phyloP scores from a whole-genome alignment of 2,888 invertebrate species.

The Agrilus biguttatus region DNA sequence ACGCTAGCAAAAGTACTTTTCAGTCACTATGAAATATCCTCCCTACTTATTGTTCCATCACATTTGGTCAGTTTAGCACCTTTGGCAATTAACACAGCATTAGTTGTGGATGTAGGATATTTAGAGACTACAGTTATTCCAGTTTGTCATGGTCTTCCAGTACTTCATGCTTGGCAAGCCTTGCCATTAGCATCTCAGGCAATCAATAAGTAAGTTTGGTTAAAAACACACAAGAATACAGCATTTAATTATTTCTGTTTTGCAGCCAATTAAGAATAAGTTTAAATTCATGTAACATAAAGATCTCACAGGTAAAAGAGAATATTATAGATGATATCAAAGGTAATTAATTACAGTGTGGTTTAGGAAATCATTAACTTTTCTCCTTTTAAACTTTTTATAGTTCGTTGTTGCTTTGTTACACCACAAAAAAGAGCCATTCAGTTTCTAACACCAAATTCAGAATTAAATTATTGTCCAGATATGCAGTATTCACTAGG shows the following conservation, averaged over 20 bases:
- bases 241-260: conserved; percentile 4
- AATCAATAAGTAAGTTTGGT: conserved; percentile 46
- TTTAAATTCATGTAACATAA: conserved; percentile 34
- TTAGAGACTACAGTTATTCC: conserved; percentile 68
- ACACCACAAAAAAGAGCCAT: conserved; percentile 56
- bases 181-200: conserved; percentile 63
- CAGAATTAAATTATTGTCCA: conserved; percentile 38
- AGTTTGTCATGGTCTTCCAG: conserved; percentile 75
- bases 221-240: not conserved
- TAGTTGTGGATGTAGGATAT: conserved; percentile 82
- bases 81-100: conserved; percentile 64
- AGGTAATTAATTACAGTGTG: conserved; percentile 25
- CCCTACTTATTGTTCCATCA: conserved; percentile 52
- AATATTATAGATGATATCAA: conserved; percentile 61
- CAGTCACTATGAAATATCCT: conserved; percentile 69
- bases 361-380: not conserved
- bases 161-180: conserved; percentile 72
- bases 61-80: conserved; percentile 75
- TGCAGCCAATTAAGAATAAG: conserved; percentile 24
- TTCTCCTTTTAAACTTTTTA: not conserved
- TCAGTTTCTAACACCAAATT: conserved; percentile 32
- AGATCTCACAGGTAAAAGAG: conserved; percentile 36
- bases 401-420: conserved; percentile 79
- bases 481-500: conserved; percentile 52
- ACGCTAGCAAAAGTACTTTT: conserved; percentile 60